phyloP scores from a whole-genome alignment of 2,797 vertebrate species.

The Sebastes glaucus region DNA sequence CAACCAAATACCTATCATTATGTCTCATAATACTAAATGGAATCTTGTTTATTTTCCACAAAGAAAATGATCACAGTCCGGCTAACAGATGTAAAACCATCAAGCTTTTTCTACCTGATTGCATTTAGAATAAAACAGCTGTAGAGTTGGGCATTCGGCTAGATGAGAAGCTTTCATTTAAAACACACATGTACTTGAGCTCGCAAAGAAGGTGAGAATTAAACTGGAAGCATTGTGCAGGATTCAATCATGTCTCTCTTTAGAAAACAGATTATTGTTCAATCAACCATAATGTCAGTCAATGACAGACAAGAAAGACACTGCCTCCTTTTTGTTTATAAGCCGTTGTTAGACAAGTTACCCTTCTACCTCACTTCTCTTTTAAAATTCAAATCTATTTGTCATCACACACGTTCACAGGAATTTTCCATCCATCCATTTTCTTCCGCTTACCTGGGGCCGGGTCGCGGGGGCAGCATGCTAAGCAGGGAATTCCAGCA shows the following conservation, averaged over 20 bases:
- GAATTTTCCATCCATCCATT: too few relatives aligned
- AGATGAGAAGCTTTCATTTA: not conserved
- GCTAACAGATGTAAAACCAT: not conserved
- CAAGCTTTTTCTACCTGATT: not conserved
- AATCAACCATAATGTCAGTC: not conserved
- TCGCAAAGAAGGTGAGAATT: not conserved
- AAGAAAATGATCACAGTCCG: not conserved
- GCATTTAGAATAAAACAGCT: not conserved
- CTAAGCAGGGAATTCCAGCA: too few relatives aligned
- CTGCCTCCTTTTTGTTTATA: not conserved
- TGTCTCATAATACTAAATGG: conserved; percentile 9
- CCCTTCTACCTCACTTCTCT: not conserved
- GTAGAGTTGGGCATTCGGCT: not conserved
- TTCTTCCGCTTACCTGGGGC: too few relatives aligned
- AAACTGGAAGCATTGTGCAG: not conserved
- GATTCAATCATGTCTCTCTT: not conserved
- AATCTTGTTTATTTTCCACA: conserved; percentile 1
- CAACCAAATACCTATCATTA: conserved; percentile 46
- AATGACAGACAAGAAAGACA: not conserved
- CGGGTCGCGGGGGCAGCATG: too few relatives aligned
- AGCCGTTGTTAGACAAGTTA: not conserved
- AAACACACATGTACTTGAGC: not conserved
- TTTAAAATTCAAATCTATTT: not conserved
- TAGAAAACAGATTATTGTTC: too few relatives aligned
- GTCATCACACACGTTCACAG: not conserved